Base-by-base conservation (phyloP, 2,888 invertebrate species). In the Rutpela maculata region DNA sequence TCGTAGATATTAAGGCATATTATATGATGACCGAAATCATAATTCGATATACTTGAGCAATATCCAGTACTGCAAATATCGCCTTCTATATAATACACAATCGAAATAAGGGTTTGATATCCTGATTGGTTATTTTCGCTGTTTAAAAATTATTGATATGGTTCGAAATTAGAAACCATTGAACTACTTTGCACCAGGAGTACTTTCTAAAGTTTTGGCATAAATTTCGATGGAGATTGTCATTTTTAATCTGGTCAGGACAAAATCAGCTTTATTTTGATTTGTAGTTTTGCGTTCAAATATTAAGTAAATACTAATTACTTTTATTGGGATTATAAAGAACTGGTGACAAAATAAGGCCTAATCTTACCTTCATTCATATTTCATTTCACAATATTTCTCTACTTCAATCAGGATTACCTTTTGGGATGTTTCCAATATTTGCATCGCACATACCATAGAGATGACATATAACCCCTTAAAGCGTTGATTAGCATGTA, bases 281-380 rank as follows among this genome's bases (percentile, higher is more conserved):
- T 50, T 50, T 50, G 50, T 43, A 43, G 15, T 15, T 1, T 15
- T 43, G 1, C 2, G 1, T 26, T 12, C 12, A 26, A 26, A 26
- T 26, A 15, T 15, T n/a, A 43, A 43, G 7, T 6, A 50, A 50
- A 5, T n/a, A n/a, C n/a, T 50, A n/a, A 50, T 50, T 50, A 5
- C 11, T 31, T 66, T 11, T 5, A 15, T 17, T 18, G 67, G 19
- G 67, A 67, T 67, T 67, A 55, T 67, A 67, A 55, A 67, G 67
- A 67, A 67, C 67, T 59, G 50, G 50, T 65, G 3, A 35, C n/a
- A 55, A 67, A 67, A 55, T 67, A 67, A 12, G 18, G 18, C 19
- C 65, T 65, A 65, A 19, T 55, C 67, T 67, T 67, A 67, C 67
- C 67, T 67, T 31, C 26, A 62, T 43, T 50, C 50, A 50, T 59